phyloP scores from a whole-genome alignment of 2,797 vertebrate species.

The Xenopus petersii region DNA sequence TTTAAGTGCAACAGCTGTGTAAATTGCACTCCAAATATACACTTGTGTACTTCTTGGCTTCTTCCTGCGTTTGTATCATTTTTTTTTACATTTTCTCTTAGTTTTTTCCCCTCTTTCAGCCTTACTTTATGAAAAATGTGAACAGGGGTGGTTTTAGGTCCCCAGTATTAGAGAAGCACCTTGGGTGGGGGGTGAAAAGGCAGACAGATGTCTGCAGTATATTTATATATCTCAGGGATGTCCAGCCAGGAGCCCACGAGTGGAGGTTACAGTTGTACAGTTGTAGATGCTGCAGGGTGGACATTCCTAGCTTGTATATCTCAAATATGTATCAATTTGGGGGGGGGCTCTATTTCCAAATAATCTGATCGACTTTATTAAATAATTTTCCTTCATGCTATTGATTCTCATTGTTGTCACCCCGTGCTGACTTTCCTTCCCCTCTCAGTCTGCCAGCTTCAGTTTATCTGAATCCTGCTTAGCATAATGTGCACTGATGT shows the following conservation, averaged over 20 bases:
- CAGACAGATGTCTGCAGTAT: no score
- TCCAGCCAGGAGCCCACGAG: no score
- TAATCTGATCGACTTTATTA: not conserved
- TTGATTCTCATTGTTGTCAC: not conserved
- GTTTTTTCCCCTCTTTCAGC: not conserved
- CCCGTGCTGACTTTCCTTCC: not conserved
- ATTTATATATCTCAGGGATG: no score
- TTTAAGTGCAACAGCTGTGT: constrained; percentile 7
- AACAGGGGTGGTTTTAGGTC: no score
- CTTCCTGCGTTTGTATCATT: not conserved
- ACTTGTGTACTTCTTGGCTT: constrained; percentile 11
- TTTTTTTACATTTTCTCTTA: no score
- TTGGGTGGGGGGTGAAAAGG: no score
- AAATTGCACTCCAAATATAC: constrained; percentile 6
- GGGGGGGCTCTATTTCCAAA: not conserved
- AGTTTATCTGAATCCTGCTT: not conserved
- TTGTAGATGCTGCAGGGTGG: no score
- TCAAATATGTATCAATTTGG: no score
- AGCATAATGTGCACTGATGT: not conserved
- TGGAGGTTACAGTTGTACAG: no score
- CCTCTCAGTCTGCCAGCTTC: not conserved
- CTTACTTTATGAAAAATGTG: not conserved
- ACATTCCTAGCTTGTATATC: no score
- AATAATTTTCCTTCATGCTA: not conserved
- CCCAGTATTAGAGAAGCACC: no score